Percentiles rank a stretch among this genome's conserved stretches.
phyloP scores from a whole-genome alignment of 2,888 invertebrate species.

The Copidosoma aretas region DNA sequence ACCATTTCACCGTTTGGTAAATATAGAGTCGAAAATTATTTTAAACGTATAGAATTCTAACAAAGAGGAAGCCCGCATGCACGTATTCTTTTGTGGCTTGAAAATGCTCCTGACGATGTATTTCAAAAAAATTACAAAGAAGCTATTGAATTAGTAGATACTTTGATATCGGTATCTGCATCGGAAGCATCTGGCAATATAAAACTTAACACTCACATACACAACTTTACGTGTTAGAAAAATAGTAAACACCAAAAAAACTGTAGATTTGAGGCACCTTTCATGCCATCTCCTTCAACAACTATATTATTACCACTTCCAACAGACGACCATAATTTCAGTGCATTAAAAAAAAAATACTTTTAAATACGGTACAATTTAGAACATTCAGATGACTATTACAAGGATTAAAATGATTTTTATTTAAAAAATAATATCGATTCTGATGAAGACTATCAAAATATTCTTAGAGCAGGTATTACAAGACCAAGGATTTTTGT shows the following conservation, averaged over 20 bases:
- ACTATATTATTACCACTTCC: too few relatives aligned
- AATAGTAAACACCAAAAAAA: too few relatives aligned
- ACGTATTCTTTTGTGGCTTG: slow-evolving; percentile 60
- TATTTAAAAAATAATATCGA: slow-evolving; percentile 41
- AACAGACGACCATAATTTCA: too few relatives aligned
- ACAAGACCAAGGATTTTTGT: too few relatives aligned
- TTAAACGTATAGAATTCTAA: slow-evolving; percentile 58
- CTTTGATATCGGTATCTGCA: slow-evolving; percentile 45
- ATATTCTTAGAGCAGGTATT: slow-evolving; percentile 44
- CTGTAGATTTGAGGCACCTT: slow-evolving; percentile 53
- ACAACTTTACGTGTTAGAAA: slow-evolving; percentile 40
- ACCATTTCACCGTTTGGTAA: slow-evolving; percentile 52
- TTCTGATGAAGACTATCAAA: slow-evolving; percentile 46
- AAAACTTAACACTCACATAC: slow-evolving; percentile 49
- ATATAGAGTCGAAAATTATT: slow-evolving; percentile 54
- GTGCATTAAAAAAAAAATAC: too few relatives aligned
- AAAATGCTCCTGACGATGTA: slow-evolving; percentile 50
- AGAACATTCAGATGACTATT: slow-evolving; percentile 40
- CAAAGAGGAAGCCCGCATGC: slow-evolving; percentile 55
- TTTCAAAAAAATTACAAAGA: slow-evolving; percentile 39
- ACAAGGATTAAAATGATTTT: slow-evolving; percentile 42
- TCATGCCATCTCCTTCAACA: too few relatives aligned
- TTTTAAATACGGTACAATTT: slow-evolving; percentile 31
- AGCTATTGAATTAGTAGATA: slow-evolving; percentile 48
- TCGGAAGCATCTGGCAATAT: slow-evolving; percentile 46